A percentile compares a stretch with the other conserved stretches of the same genome.
These are phyloP conservation scores for Hydroisotoma schaefferi DNA, from an alignment of 2,888 invertebrate species.

Conservation along the genomic window DNA sequence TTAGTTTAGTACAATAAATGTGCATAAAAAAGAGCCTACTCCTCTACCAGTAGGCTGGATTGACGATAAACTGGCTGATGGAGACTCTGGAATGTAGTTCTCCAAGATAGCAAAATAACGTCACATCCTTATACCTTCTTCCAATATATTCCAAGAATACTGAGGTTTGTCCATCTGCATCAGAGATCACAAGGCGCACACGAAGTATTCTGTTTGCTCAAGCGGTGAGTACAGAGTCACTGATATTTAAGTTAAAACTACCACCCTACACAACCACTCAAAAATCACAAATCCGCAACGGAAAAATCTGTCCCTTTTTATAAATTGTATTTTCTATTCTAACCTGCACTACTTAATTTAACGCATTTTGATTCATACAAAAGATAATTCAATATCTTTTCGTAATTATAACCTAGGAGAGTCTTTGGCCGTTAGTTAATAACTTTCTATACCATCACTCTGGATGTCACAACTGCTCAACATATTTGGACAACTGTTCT, in stretches of 20 bases:
- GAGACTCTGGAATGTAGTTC: slow-evolving; percentile 13
- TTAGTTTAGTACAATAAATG: slow-evolving; percentile 12
- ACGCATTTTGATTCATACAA: not conserved
- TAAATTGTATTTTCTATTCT: not conserved
- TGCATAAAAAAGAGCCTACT: slow-evolving; percentile 6
- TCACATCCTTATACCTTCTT: slow-evolving; percentile 8
- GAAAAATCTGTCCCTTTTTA: not conserved
- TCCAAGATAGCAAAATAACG: not conserved
- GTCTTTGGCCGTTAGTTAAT: slow-evolving; percentile 38
- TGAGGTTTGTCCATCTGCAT: slow-evolving; percentile 29
- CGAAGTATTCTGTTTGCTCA: slow-evolving; percentile 26
- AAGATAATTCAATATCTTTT: not conserved
- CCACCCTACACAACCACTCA: slow-evolving; percentile 11
- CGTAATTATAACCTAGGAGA: slow-evolving; percentile 21
- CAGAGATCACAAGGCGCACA: slow-evolving; percentile 42
- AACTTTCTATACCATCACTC: slow-evolving; percentile 38
- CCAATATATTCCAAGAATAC: slow-evolving; percentile 34
- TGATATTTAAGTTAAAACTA: not conserved
- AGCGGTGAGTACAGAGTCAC: not conserved
- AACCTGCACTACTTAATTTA: too few species aligned
- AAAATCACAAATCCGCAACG: slow-evolving; percentile 11
- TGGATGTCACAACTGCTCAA: slow-evolving; percentile 74
- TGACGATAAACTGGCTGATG: slow-evolving; percentile 6
- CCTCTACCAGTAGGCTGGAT: slow-evolving; percentile 8
- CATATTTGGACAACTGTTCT: slow-evolving; percentile 92